Base-by-base conservation (phyloP, 2,888 invertebrate genomes). In the Marasmarcha lunaedactyla region DNA sequence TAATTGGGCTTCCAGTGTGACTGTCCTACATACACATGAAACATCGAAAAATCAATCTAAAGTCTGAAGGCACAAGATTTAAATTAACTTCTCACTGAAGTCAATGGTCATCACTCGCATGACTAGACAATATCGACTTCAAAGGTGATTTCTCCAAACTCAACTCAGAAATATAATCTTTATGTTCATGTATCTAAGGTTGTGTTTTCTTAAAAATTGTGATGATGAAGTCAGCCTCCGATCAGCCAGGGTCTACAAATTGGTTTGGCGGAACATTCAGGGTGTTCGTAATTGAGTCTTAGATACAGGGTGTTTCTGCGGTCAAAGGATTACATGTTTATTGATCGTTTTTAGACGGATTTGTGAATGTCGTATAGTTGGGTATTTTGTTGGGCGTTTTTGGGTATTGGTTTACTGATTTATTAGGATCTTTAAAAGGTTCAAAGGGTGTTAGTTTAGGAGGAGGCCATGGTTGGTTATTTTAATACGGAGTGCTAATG, bases 271-370 rank as follows among this genome's bases (percentile, higher is more conserved):
- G 77, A 71, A 74, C 70, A 73, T 76, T 78, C 79, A 70, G 81
- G 78, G 78, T 74, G 64, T 71, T 71, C 63, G 83, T 83, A 81
- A 81, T 83, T 79, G 81, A 81, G 81, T 81, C 74, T 79, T 79
- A 81, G 67, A 70, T 30, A 76, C 72, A 15, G 37, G 38, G 33
- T 13, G 25, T 20, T 39, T 33, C 30, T 27, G 39, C 60, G 74
- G 74, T 72, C 74, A 74, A 78, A 76, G 83, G 79, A 81, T 81
- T 79, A 79, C 41, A 52, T 54, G 55, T 63, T 63, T 68, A 79
- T 81, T 68, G 76, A 78, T 77, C 72, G 56, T 46, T 50, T 50
- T 42, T 42, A 41, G 57, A 54, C n/a, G 30, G 30, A 30, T 30
- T 30, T 3, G 2, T 20, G 42, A 49, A 48, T 50, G 52, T 53